Evolutionary conservation across 1,140 invertebrate genomes (phyloP), one percentile per base, ranked within the genome.

Genomic region (Latrodectus geometricus): DNA sequence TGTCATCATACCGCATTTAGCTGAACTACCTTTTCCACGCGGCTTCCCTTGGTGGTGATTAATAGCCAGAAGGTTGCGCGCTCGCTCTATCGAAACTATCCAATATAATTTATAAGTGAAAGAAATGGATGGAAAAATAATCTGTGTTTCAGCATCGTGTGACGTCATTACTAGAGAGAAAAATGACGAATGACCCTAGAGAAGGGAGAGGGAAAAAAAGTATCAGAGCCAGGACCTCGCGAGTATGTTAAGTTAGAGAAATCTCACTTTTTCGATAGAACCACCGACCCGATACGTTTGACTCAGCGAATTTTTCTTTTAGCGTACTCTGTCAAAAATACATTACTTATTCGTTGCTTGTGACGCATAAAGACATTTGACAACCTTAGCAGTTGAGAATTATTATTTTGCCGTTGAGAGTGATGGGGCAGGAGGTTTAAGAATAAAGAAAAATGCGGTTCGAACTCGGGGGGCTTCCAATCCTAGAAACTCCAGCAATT

Each of bases 251-350:
- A 14, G 17, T 2, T 2, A 21, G 68, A 69, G 49, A 70, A 81
- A 61, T 61, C 69, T 23, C 49, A 48, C 49, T 23, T 52, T 52
- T 74, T 56, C 61, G 78, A 80, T 69, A 80, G 66, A 68, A 17
- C 78, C 49, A 35, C 35, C 8, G 83, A 65, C 56, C 65, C 74
- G 50, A 86, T 77, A 86, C 15, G 70, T 77, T 48, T 23, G 14
- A 86, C 49, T 76, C 75, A 78, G 65, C 66, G 54, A 69, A 61
- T 86, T 86, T 86, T 78, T 86, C 75, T 86, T 86, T 86, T 86
- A 77, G 76, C 83, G 50, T 17, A 78, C 61, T 86, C 61, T 78
- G 74, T 83, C 75, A 70, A 78, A 86, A 86, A 70, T 86, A 35
- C 73, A 61, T 86, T 86, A 78, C 75, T 78, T 86, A 86, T 84